Base-by-base conservation (phyloP, 2,113 vertebrate species). In the Redunca redunca region DNA sequence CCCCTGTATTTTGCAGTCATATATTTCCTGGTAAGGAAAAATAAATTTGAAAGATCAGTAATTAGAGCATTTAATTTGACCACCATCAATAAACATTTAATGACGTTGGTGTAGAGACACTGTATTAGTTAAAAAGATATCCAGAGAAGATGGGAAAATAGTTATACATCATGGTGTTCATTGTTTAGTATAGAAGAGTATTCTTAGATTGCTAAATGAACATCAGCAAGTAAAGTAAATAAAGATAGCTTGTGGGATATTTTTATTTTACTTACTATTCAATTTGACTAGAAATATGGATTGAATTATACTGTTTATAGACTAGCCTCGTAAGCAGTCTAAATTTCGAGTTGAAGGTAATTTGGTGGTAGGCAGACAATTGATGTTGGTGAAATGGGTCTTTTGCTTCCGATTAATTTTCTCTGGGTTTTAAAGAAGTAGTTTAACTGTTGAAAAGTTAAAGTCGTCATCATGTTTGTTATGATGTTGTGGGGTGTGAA, bases 371-470 rank as follows among this genome's bases (percentile, higher is more conserved):
- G 64, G 77, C 71, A 92, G 87, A 95, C 33, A 95, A 10, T 52
- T 89, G 40, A 40, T 40, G 40, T 77, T 36, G 48, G 13, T n/a
- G 15, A 91, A 57, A 40, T 88, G 52, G 43, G 16, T 90, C 71
- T 86, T 97, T 96, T 96, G 71, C 30, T 95, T 60, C 30, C 60
- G 3, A 55, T 97, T 58, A 78, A 25, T 92, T 92, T 95, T 96
- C 16, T 46, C 52, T 26, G 36, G 92, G 1, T 82, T 40, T 52
- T 86, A 36, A 93, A 82, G 71, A 85, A 71, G 33, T 90, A 21
- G 28, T 86, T 94, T 48, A 90, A 78, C 57, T 58, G 64, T 23
- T 77, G 33, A 60, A 67, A 93, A 80, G n/a, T 55, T 77, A 58
- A 46, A 88, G 36, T 87, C 33, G 9, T 19, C 33, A 26, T 90